These are phyloP conservation scores for Drosophila dunni DNA, from an alignment of 1,140 invertebrate species.

Conservation along the genomic window DNA sequence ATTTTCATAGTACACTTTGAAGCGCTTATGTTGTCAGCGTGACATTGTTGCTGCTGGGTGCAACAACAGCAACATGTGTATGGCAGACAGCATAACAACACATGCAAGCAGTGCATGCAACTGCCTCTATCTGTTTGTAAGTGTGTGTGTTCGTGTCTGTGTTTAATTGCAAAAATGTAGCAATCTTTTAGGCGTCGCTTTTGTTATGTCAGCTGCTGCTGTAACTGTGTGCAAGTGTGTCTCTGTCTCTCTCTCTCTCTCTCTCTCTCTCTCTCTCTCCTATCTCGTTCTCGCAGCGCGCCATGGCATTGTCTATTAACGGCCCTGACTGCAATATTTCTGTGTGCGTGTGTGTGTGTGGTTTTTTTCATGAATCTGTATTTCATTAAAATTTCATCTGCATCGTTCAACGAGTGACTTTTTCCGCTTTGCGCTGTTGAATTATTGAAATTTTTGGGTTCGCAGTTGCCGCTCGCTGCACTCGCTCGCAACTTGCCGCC, in stretches of 20 bases:
- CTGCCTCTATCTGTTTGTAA: background rate
- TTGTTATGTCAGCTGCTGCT: constrained; percentile 68
- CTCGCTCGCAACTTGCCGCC: constrained; percentile 43
- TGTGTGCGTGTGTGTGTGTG: constrained; percentile 44
- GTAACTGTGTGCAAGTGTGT: constrained; percentile 11
- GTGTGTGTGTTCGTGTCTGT: constrained; percentile 46
- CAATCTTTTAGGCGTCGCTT: constrained; percentile 79
- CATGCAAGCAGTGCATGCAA: constrained; percentile 11
- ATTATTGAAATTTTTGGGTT: constrained; percentile 81
- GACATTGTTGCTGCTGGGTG: constrained; percentile 59
- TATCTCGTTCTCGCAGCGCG: constrained; percentile 3
- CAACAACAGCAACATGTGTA: constrained; percentile 72
- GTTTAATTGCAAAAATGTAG: constrained; percentile 81
- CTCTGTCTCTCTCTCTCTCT: constrained; percentile 25
- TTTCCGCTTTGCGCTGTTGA: constrained; percentile 83
- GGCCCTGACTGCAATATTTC: constrained; percentile 55
- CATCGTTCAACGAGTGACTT: constrained; percentile 83
- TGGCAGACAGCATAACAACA: constrained; percentile 18
- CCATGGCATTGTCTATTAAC: constrained; percentile 75
- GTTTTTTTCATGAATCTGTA: constrained; percentile 77
- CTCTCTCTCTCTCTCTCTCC: constrained; percentile 34
- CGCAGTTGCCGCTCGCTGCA: constrained; percentile 65
- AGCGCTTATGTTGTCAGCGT: constrained; percentile 77
- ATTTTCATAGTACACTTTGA: constrained; percentile 67
- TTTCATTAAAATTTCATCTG: constrained; percentile 83